These are phyloP conservation scores for Nemotelus nigrinus DNA, from an alignment of 2,888 invertebrate genomes.

Conservation along the genomic window DNA sequence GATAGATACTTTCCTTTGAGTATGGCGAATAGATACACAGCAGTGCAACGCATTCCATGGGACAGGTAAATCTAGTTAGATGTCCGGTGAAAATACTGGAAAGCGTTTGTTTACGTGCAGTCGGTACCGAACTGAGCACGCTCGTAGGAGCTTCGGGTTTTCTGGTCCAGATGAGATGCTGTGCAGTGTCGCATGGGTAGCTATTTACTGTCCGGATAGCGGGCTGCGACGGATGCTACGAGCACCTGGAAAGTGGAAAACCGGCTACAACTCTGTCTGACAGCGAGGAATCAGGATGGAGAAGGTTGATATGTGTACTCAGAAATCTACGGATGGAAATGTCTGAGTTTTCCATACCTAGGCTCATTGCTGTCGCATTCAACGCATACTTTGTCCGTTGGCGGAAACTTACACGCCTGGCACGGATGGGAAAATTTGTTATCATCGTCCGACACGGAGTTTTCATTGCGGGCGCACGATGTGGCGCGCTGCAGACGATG, in stretches of 20 bases:
- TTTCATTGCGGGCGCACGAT: not conserved
- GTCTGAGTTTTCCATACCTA: not conserved
- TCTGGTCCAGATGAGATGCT: constrained; percentile 13
- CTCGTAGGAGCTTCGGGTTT: not conserved
- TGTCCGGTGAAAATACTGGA: constrained; percentile 21
- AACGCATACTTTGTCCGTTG: not conserved
- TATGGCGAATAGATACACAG: not conserved
- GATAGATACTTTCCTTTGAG: not conserved
- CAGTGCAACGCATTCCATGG: not conserved
- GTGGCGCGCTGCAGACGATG: not conserved
- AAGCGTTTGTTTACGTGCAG: constrained; percentile 40
- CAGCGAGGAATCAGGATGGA: not conserved
- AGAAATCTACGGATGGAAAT: not conserved
- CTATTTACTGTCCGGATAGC: not conserved
- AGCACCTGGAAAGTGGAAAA: no score
- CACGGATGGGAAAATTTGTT: constrained; percentile 26
- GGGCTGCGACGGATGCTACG: constrained; percentile 11
- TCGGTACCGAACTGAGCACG: not conserved
- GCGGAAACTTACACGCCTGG: not conserved
- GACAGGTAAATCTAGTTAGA: constrained; percentile 9
- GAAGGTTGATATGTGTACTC: not conserved
- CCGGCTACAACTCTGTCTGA: not conserved
- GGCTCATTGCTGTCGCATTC: not conserved
- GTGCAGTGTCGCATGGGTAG: not conserved
- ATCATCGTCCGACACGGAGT: not conserved